Percentiles rank a stretch among this genome's conserved stretches.
These are phyloP conservation scores for Tachysurus fulvidraco DNA, from an alignment of 2,113 vertebrate genomes.

Conservation along the genomic window DNA sequence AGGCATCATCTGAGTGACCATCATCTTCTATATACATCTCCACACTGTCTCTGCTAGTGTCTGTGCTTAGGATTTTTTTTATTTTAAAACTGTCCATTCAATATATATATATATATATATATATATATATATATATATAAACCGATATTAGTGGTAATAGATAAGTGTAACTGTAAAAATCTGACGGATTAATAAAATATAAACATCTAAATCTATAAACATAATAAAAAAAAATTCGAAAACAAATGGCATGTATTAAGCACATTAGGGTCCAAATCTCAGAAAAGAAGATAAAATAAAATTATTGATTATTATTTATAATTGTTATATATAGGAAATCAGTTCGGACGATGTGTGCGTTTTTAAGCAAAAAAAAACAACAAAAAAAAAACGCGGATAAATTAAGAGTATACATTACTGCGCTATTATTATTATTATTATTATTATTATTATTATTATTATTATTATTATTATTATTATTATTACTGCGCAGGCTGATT, in stretches of 20 bases:
- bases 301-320: no score
- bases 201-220: not conserved
- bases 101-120: no score
- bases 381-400: not conserved
- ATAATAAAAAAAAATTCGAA: not conserved
- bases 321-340: no score
- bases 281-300: not conserved
- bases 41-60: not conserved
- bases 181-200: not conserved
- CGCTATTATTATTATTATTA: not conserved
- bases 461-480: not conserved
- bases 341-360: not conserved
- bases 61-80: no score
- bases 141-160: not conserved
- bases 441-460: not conserved
- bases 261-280: not conserved
- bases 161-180: not conserved
- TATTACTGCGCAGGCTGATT: not conserved
- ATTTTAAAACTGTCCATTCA: no score
- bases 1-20: conserved; percentile 14
- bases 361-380: not conserved
- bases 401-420: not conserved
- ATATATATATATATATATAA: not conserved
- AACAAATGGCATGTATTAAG: not conserved
- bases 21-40: conserved; percentile 1